Conservation (phyloP, 2,888 invertebrate genomes). For the Apeira syringaria region DNA sequence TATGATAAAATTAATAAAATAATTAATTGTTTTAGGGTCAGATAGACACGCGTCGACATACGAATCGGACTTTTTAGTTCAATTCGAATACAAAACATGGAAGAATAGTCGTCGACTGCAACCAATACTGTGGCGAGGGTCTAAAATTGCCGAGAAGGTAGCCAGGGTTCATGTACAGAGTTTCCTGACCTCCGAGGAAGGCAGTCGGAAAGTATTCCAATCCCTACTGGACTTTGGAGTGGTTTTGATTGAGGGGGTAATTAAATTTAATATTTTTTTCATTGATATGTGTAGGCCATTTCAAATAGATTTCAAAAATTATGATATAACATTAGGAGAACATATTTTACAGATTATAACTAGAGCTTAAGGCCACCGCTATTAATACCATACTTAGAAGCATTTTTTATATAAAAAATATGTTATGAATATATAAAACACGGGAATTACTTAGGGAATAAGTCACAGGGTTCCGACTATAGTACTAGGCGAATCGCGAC, state of each 20-base stretch:
- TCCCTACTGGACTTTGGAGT: slow-evolving; percentile 81
- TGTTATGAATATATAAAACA: no score
- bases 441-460: no score
- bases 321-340: no score
- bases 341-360: no score
- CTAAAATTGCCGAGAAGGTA: slow-evolving; percentile 58
- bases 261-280: not conserved
- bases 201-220: slow-evolving; percentile 70
- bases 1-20: no score
- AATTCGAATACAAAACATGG: slow-evolving; percentile 60
- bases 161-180: slow-evolving; percentile 64
- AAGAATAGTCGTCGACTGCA: slow-evolving; percentile 49
- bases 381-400: no score
- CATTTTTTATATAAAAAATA: no score
- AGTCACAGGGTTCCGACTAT: no score
- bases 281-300: no score
- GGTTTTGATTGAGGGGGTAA: slow-evolving; percentile 55
- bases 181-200: slow-evolving; percentile 70
- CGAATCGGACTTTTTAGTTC: slow-evolving; percentile 67
- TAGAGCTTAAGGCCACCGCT: no score
- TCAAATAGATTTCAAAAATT: no score
- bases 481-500: no score
- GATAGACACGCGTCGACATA: slow-evolving; percentile 83
- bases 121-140: slow-evolving; percentile 75
- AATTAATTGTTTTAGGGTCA: slow-evolving; percentile 82